A percentile compares a stretch with the other conserved stretches of the same genome.
Conservation (phyloP, 1,140 invertebrate species). For the Elymnias hypermnestra region DNA sequence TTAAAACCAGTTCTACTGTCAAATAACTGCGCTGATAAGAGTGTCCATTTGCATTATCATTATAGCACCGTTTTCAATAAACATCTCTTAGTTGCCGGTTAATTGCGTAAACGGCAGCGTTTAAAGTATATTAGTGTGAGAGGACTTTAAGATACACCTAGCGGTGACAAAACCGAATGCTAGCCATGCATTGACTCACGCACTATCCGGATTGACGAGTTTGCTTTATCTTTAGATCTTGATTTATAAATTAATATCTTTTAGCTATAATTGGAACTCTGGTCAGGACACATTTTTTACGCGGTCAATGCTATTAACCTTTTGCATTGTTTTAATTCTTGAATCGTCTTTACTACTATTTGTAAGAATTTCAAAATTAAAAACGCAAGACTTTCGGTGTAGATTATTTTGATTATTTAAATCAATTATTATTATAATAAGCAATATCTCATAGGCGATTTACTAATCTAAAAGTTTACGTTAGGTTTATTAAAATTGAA, state of each 20-base stretch:
- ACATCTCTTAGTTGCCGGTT: neutral
- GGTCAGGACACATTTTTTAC: slow-evolving; percentile 31
- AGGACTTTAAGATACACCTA: slow-evolving; percentile 5
- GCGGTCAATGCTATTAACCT: slow-evolving; percentile 35
- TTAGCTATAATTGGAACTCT: slow-evolving; percentile 51
- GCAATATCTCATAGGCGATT: too few species aligned
- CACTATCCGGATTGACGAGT: slow-evolving; percentile 27
- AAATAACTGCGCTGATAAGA: too few species aligned
- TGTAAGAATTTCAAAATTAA: too few species aligned
- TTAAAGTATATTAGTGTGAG: slow-evolving; percentile 4
- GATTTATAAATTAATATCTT: slow-evolving; percentile 58
- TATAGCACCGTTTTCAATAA: neutral
- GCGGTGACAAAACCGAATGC: slow-evolving; percentile 24
- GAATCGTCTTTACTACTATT: neutral
- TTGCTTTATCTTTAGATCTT: slow-evolving; percentile 40
- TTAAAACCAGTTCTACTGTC: too few species aligned
- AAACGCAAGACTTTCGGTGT: too few species aligned
- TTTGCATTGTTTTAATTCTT: slow-evolving; percentile 6
- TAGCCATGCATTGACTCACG: slow-evolving; percentile 34
- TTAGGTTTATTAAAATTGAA: too few species aligned
- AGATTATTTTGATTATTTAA: too few species aligned
- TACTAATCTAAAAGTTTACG: too few species aligned
- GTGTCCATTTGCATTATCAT: too few species aligned
- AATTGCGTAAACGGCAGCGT: neutral
- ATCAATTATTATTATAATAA: too few species aligned